Evolutionary conservation across 2,797 vertebrate species (phyloP), one percentile per base, ranked within the genome.

Genomic region (Geotrypetes seraphini): DNA sequence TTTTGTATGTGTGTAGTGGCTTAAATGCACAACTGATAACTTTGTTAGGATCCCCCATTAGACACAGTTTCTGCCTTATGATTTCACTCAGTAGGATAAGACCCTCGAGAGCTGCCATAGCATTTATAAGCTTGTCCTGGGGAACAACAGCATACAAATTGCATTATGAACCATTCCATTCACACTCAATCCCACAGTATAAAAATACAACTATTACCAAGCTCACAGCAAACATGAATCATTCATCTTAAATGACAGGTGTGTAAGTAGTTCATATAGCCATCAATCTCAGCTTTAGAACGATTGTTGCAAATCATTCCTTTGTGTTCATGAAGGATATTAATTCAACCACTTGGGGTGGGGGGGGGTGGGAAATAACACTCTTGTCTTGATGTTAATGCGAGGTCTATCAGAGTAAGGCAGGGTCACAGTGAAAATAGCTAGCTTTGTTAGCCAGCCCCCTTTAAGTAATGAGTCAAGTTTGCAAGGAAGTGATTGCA

Each of bases 1-100:
- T 32, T 31, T 38, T 30, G 36, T 47, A 18, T 4, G 1, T 40
- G 28, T 25, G 54, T 16, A 40, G 33, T 26, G 28, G 11, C 32
- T 59, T 29, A 23, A 52, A 37, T 23, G 14, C 39, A 45, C 35
- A 66, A 5, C 20, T 22, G 53, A 46, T 35, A 49, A 33, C 53
- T 60, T 46, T 48, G 38, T 60, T 57, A 29, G 22, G 34, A 8
- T 5, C 28, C 22, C n/a, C 12, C 0, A 0, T 25, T 19, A 22
- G 33, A 26, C 31, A 14, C 21, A n/a, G 18, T 28, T 50, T 20
- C 8, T 34, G 23, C 17, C 30, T 26, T 39, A 22, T 16, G 5
- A 2, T 21, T 8, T 2, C 27, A 10, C 30, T 27, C 19, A n/a
- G 1, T 20, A 22, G 21, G 16, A 48, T 35, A 2, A 24, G 12